These are phyloP conservation scores for Nasonovia ribisnigri DNA, from an alignment of 2,888 invertebrate species.

Conservation along the genomic window DNA sequence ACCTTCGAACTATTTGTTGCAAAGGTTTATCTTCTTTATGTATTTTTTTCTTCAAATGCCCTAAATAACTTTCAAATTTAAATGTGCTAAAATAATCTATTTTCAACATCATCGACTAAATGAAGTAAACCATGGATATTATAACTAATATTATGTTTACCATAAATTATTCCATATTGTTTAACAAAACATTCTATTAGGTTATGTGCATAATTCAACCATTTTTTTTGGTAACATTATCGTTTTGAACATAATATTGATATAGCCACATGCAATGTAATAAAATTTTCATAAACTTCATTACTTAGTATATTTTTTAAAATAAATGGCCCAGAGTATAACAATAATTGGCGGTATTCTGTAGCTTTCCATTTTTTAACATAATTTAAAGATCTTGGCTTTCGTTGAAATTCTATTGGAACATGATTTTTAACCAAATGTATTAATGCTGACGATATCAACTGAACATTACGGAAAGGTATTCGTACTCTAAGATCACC, in stretches of 20 bases:
- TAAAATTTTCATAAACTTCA: conserved; percentile 13
- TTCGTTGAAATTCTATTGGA: neutral
- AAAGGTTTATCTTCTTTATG: no score
- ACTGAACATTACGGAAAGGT: neutral
- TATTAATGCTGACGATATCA: conserved; percentile 15
- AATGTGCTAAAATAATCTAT: neutral
- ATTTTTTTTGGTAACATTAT: neutral
- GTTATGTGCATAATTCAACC: neutral
- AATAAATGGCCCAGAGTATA: neutral
- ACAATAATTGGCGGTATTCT: conserved; percentile 5
- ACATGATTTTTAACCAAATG: neutral
- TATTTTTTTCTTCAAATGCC: conserved; percentile 4
- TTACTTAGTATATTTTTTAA: neutral
- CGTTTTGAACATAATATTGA: conserved; percentile 2
- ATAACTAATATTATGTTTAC: conserved; percentile 18
- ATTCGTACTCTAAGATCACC: neutral
- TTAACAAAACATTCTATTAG: neutral
- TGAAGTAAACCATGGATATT: conserved; percentile 14
- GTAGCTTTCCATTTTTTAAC: conserved; percentile 2
- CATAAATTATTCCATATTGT: conserved; percentile 16
- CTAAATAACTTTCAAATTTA: conserved; percentile 19
- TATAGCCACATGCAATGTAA: conserved; percentile 6
- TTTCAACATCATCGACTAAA: conserved; percentile 18
- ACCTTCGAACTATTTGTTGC: conserved; percentile 7
- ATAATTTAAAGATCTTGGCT: neutral